Evolutionary conservation across 2,888 invertebrate genomes (phyloP), one percentile per base, ranked within the genome.

Genomic region (Gymnocheta viridis): DNA sequence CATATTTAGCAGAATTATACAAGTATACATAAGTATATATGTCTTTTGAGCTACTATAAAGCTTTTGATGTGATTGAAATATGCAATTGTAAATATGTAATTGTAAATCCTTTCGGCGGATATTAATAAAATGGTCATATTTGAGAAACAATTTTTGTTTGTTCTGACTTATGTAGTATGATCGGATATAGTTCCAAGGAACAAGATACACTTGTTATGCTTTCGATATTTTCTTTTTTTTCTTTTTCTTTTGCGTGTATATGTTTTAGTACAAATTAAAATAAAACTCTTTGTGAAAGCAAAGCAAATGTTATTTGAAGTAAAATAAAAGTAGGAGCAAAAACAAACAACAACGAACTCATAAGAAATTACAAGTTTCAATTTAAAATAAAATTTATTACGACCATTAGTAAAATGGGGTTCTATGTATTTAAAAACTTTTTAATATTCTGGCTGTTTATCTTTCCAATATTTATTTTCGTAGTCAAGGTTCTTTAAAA

Each of bases 391-490:
- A 91, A 91, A 91, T 92, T 91, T 91, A 91, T 92, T 91, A 90
- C 90, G 89, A 89, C 91, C 92, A 92, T 91, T 91, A 92, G 90
- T 89, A 88, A 91, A 91, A 92, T 91, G 90, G 90, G 88, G 89
- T 90, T 89, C 17, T 32, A 44, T 58, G 51, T 58, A 60, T 38
- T 41, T 22, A 38, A 38, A 73, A 72, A 83, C 51, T 67, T 77
- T 72, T 58, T n/a, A 47, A 76, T 76, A 70, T 72, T 70, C 69
- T n/a, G 9, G 17, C 14, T 29, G 17, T 60, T 22, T 67, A 47
- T 70, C 38, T 19, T 38, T 41, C 44, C 29, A 41, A 41, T 54
- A 51, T 74, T 41, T 78, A 27, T n/a, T 24, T 56, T 62, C 4
- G n/a, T 35, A 27, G 35, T 62, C 41, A 41, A 62, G 66, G 60